phyloP scores from a whole-genome alignment of 2,797 vertebrate species.

The Calcarius lapponicus region DNA sequence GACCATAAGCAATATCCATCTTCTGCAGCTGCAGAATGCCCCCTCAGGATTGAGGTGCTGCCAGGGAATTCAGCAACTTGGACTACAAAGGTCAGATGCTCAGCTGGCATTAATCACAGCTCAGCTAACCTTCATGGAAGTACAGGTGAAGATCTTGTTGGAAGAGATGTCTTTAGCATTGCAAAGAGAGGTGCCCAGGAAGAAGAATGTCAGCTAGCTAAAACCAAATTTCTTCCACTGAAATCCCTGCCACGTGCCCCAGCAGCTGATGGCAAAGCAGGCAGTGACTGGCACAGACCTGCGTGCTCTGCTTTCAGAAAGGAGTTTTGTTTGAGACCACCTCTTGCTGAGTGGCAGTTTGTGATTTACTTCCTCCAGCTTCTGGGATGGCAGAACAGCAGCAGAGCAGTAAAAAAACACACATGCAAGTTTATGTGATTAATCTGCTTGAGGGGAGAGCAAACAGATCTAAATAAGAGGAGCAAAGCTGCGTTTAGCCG shows the following conservation, averaged over 20 bases:
- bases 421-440: not conserved
- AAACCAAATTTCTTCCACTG: not conserved
- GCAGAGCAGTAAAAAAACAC: not conserved
- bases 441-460: not conserved
- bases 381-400: not conserved
- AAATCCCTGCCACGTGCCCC: not conserved
- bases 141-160: not conserved
- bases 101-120: not conserved
- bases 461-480: not conserved
- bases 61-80: not conserved
- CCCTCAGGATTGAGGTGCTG: constrained; percentile 25
- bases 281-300: rapidly evolving
- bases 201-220: not conserved
- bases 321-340: not conserved
- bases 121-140: not conserved
- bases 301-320: not conserved
- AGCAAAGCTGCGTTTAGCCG: rapidly evolving
- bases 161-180: not conserved
- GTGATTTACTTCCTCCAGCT: not conserved
- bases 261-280: not conserved
- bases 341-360: not conserved
- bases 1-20: not conserved
- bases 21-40: not conserved
- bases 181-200: not conserved
- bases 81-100: constrained; percentile 23